Percentiles rank a stretch among this genome's conserved stretches.
These are phyloP conservation scores for Agrochola circellaris DNA, from an alignment of 2,888 invertebrate genomes.

Conservation along the genomic window DNA sequence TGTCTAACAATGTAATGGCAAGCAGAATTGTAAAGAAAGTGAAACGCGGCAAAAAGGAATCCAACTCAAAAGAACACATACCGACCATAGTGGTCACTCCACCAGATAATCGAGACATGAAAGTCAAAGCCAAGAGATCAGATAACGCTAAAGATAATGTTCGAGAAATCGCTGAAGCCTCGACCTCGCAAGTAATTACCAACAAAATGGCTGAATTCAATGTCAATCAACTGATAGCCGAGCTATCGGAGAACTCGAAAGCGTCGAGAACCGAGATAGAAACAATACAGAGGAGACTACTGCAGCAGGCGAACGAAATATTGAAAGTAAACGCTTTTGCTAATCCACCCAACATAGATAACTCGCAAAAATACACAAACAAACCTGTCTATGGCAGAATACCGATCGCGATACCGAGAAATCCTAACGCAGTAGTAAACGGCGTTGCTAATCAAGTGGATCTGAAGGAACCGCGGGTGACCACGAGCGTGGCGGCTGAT, in stretches of 20 bases:
- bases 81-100: conserved; percentile 84
- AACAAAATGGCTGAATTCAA: conserved; percentile 83
- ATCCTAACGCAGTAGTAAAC: conserved; percentile 70
- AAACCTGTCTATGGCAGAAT: conserved; percentile 82
- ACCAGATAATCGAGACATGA: conserved; percentile 82
- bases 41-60: conserved; percentile 92
- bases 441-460: conserved; percentile 70
- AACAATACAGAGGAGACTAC: conserved; percentile 84
- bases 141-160: conserved; percentile 70
- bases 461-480: conserved; percentile 71
- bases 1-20: conserved; percentile 92
- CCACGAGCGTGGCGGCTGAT: conserved; percentile 65
- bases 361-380: conserved; percentile 81
- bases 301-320: conserved; percentile 88
- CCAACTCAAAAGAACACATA: conserved; percentile 73
- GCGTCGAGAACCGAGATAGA: conserved; percentile 87
- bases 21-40: conserved; percentile 93
- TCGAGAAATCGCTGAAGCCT: conserved; percentile 63
- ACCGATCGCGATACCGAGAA: conserved; percentile 77
- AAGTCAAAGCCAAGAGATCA: conserved; percentile 79
- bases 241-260: conserved; percentile 85
- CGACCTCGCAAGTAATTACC: conserved; percentile 67
- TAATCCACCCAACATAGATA: conserved; percentile 82
- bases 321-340: conserved; percentile 88
- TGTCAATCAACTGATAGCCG: conserved; percentile 86